Evolutionary conservation across 2,797 vertebrate genomes (phyloP).

Genomic region (Odontamblyopus lacepedii): DNA sequence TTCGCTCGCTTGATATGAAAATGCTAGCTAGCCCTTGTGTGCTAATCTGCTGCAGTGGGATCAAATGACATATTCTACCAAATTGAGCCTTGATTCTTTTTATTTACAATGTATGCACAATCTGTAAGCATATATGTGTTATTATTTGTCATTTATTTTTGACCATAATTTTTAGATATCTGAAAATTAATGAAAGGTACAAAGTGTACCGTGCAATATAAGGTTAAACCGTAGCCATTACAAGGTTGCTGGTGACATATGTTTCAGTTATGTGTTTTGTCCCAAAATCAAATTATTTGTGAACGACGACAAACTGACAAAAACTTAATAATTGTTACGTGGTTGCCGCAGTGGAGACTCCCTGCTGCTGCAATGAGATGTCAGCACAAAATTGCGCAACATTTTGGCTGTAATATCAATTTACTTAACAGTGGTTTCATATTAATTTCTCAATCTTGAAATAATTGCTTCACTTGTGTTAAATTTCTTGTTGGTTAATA

Average conservation of each 20-base stretch:
- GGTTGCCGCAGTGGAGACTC: not conserved
- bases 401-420: not conserved
- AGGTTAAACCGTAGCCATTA: too few species aligned
- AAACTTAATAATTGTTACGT: not conserved
- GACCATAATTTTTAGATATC: not conserved
- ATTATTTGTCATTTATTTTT: not conserved
- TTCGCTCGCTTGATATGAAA: not conserved
- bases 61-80: not conserved
- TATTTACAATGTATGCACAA: not conserved
- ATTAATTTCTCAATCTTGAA: too few species aligned
- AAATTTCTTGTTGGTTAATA: too few species aligned
- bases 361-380: not conserved
- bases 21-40: conserved; percentile 24
- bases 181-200: conserved; percentile 10
- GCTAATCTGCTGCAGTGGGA: conserved; percentile 4
- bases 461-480: too few species aligned
- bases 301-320: not conserved
- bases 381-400: not conserved
- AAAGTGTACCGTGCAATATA: conserved; percentile 13
- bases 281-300: not conserved
- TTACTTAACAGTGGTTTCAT: too few species aligned
- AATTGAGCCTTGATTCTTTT: not conserved
- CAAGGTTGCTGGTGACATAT: not conserved
- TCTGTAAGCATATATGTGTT: not conserved
- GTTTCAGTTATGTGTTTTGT: not conserved